Conservation (phyloP, 37 sponge, comb jelly and placozoan species). For the Halisarca cf. caerulea region DNA sequence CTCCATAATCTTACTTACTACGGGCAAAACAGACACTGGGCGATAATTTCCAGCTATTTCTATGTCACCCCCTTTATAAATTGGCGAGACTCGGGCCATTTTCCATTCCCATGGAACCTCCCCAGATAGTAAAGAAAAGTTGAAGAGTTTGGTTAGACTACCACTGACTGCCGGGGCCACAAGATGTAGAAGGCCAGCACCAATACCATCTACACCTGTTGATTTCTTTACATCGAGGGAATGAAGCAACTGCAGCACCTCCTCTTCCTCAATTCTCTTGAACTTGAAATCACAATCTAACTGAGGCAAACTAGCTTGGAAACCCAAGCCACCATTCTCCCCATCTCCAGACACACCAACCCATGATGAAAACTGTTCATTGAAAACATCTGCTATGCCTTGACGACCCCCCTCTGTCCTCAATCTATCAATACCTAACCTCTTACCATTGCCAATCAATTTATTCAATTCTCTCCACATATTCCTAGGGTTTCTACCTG, state of each 20-base stretch:
- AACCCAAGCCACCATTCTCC: background rate
- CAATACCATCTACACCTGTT: background rate
- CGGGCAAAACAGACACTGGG: conserved; percentile 37
- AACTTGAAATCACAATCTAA: background rate
- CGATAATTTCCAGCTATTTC: background rate
- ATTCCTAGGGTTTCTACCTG: conserved; percentile 10
- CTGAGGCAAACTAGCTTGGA: background rate
- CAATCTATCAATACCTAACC: background rate
- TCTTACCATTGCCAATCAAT: background rate
- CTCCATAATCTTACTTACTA: conserved; percentile 35
- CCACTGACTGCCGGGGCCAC: background rate
- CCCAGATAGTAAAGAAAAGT: background rate
- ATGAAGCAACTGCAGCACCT: background rate
- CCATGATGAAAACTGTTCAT: conserved; percentile 10
- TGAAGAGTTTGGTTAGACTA: background rate
- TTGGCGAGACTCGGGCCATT: background rate
- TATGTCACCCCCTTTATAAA: background rate
- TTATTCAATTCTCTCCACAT: conserved; percentile 25
- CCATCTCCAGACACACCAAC: background rate
- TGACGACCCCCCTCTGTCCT: background rate
- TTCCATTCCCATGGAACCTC: background rate
- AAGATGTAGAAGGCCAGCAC: background rate
- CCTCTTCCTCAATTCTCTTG: conserved; percentile 11
- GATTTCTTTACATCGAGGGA: background rate
- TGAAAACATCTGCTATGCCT: conserved; percentile 26